Evolutionary conservation across 64 coral and sea anemone genomes (phyloP), one percentile per base, ranked within the genome.

Genomic region (Actinia equina): DNA sequence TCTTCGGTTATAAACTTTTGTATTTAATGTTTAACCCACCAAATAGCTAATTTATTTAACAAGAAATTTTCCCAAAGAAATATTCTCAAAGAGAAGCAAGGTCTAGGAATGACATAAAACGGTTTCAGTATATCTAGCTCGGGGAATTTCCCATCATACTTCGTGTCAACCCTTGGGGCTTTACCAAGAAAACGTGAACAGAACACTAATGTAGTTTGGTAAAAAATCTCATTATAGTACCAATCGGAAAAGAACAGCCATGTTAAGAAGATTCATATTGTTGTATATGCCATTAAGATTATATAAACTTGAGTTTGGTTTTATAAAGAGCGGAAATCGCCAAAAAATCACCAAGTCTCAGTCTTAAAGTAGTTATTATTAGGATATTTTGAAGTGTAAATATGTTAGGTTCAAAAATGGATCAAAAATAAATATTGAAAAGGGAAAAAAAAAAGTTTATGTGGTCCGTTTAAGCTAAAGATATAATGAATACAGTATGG

Each of bases 311-410:
- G n/a, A 74, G 69, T 74, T 74, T 74, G 3, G 69, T 65, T 23
- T 65, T 65, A 65, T 65, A 65, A 65, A 65, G n/a, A 23, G 69
- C 69, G 69, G 63, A 74, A 13, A 74, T 74, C 27, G 69, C 69
- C 7, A 74, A 41, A 16, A 12, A 41, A 30, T 4, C 46, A 41
- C 23, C 69, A 74, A 37, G 23, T n/a, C n/a, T n/a, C n/a, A 37
- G 23, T 42, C 13, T 37, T 65, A 22, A 65, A 22, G 26, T 23
- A 30, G 27, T 41, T 23, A 27, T 10, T 30, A 13, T 26, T 30
- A 41, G 69, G 41, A 74, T 27, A 74, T 74, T 22, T 65, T 74
- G 26, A 74, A 74, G 19, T 74, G 27, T 74, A 13, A 9, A 42
- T 74, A 18, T 41, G 62, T 74, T 30, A 74, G 15, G 69, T 74